phyloP scores from a whole-genome alignment of 2,113 vertebrate species.

The Willisornis vidua region DNA sequence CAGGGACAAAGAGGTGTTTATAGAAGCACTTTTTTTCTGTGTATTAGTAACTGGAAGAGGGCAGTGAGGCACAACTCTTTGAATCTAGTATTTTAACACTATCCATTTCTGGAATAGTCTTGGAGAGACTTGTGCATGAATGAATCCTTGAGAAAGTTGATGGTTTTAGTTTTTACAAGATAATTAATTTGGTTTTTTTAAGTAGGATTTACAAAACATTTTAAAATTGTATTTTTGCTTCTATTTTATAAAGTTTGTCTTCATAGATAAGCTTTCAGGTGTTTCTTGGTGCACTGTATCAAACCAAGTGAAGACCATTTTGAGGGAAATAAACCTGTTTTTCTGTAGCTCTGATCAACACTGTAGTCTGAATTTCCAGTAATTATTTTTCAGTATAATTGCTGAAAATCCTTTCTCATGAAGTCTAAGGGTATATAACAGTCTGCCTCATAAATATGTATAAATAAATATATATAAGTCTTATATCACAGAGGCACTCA shows the following conservation, averaged over 20 bases:
- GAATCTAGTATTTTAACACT: conserved; percentile 17
- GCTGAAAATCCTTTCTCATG: conserved; percentile 50
- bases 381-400: conserved; percentile 59
- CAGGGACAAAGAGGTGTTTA: not conserved
- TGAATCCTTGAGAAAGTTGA: conserved; percentile 33
- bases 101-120: conserved; percentile 25
- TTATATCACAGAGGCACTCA: conserved; percentile 83
- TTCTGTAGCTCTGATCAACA: conserved; percentile 16
- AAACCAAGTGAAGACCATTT: not conserved
- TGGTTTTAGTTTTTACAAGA: conserved; percentile 8
- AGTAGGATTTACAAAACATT: conserved; percentile 21
- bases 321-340: conserved; percentile 16
- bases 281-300: not conserved
- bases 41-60: conserved; percentile 6
- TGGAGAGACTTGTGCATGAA: conserved; percentile 33
- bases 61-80: not conserved
- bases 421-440: conserved; percentile 34
- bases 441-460: conserved; percentile 73
- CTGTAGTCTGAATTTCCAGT: not conserved
- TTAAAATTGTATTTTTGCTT: conserved; percentile 24
- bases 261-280: not conserved
- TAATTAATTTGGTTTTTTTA: conserved; percentile 8
- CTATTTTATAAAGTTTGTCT: not conserved
- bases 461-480: conserved; percentile 73
- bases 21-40: not conserved